These are phyloP conservation scores for Ischnus inquisitorius DNA, from an alignment of 2,888 invertebrate species.

Conservation along the genomic window DNA sequence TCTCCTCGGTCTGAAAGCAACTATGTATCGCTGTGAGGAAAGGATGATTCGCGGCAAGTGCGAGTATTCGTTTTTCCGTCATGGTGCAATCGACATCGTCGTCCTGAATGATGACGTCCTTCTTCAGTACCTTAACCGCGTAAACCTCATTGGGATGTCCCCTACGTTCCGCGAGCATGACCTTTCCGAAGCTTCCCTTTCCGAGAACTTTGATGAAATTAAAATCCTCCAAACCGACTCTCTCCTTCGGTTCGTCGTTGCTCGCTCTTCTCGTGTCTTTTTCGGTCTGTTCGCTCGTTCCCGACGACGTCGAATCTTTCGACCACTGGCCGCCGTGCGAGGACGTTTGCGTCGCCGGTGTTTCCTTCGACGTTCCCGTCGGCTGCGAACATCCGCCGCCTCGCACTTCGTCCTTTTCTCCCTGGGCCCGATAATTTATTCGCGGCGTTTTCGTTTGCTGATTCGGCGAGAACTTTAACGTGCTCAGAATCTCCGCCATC, in stretches of 20 bases:
- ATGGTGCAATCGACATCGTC: slow-evolving; percentile 99
- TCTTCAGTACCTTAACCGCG: slow-evolving; percentile 96
- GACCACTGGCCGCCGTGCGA: slow-evolving; percentile 55
- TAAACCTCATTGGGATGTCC: slow-evolving; percentile 95
- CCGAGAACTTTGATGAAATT: slow-evolving; percentile 99
- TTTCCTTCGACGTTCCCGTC: slow-evolving; percentile 57
- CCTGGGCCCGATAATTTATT: slow-evolving; percentile 79
- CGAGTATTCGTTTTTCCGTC: slow-evolving; percentile 98
- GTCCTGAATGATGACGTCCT: slow-evolving; percentile 99
- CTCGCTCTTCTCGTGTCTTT: slow-evolving; percentile 58
- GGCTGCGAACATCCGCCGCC: slow-evolving; percentile 52
- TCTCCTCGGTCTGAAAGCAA: slow-evolving; percentile 98
- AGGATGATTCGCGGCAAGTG: slow-evolving; percentile 98
- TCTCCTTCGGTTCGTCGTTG: slow-evolving; percentile 80
- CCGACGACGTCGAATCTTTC: slow-evolving; percentile 72
- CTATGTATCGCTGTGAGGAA: slow-evolving; percentile 98
- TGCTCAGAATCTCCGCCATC: slow-evolving; percentile 97
- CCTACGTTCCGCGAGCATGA: slow-evolving; percentile 98
- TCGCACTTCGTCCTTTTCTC: slow-evolving; percentile 45
- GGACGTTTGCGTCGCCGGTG: slow-evolving; percentile 46
- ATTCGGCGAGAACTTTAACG: slow-evolving; percentile 96
- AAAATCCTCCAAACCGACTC: slow-evolving; percentile 94
- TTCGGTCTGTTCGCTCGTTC: slow-evolving; percentile 63
- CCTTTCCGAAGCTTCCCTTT: slow-evolving; percentile 99
- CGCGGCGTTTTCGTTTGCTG: slow-evolving; percentile 88